Percentiles rank a stretch among this genome's conserved stretches.
Conservation (phyloP, 2,797 vertebrate species). For the Tragopan temminckii region DNA sequence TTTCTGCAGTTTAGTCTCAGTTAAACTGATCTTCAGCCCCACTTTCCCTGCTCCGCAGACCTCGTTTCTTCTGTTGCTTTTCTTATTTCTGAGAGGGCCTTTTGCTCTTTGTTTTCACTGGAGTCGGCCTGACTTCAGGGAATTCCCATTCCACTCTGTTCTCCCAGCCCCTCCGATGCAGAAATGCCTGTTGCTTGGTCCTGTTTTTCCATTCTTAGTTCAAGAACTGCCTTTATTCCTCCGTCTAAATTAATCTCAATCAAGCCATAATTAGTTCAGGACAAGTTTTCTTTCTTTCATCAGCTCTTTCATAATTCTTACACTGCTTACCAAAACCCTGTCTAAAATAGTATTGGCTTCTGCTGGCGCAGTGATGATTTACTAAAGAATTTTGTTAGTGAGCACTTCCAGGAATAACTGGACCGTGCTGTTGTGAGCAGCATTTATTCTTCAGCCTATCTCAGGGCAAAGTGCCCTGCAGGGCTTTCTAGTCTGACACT, state of each 20-base stretch:
- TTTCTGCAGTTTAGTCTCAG: neutral
- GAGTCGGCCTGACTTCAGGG: neutral
- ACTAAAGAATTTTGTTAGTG: neutral
- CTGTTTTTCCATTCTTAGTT: neutral
- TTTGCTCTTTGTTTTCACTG: neutral
- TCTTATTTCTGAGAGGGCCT: neutral
- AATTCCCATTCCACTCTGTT: neutral
- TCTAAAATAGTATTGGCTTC: constrained; percentile 54
- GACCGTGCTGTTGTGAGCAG: constrained; percentile 23
- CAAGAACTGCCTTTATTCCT: neutral
- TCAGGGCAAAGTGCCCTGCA: constrained; percentile 22
- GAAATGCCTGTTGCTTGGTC: neutral
- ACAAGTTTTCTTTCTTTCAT: constrained; percentile 25
- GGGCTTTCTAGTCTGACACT: constrained; percentile 6
- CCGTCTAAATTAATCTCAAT: neutral
- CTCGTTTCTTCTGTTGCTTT: neutral
- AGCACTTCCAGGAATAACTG: constrained; percentile 57
- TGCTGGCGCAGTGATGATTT: constrained; percentile 33
- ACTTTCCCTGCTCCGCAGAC: neutral
- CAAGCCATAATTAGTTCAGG: neutral
- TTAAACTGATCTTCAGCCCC: neutral
- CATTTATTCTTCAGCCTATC: constrained; percentile 32
- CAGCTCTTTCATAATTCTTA: constrained; percentile 9
- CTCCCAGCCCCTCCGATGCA: neutral
- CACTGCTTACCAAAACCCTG: neutral